Conservation (phyloP, 2,113 vertebrate genomes). For the Scartelaos histophorus region DNA sequence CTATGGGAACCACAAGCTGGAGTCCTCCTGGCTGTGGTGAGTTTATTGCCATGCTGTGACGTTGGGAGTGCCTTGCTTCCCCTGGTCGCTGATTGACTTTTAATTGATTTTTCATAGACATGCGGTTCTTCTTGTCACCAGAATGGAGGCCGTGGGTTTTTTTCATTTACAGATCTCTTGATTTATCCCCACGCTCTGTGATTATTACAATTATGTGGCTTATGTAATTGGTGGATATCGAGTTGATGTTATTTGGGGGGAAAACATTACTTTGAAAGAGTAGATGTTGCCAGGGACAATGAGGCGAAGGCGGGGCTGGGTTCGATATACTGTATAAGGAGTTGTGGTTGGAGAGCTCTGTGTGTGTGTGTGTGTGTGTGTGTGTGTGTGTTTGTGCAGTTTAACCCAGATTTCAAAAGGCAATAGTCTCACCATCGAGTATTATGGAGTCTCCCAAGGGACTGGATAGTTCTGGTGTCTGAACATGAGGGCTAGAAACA, state of each 20-base stretch:
- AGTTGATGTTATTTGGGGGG: conserved; percentile 45
- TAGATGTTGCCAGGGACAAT: conserved; percentile 60
- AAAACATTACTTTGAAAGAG: conserved; percentile 52
- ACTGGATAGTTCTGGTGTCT: neutral
- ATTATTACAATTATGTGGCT: conserved; percentile 72
- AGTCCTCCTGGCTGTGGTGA: conserved; percentile 60
- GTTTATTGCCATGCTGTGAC: conserved; percentile 38
- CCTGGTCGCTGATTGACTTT: conserved; percentile 56
- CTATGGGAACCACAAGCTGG: conserved; percentile 46
- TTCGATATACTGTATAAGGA: conserved; percentile 42
- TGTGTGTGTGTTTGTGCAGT: too few relatives aligned
- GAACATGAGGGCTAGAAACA: too few relatives aligned
- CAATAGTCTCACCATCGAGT: neutral
- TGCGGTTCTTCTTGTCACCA: conserved; percentile 56
- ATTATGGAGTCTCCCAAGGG: neutral
- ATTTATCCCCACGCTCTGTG: conserved; percentile 59
- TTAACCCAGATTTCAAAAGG: neutral
- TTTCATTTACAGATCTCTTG: conserved; percentile 65
- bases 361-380: conserved; percentile 19
- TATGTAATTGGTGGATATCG: conserved; percentile 66
- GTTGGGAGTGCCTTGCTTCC: conserved; percentile 28
- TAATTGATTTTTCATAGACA: conserved; percentile 67
- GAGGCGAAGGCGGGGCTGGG: conserved; percentile 47
- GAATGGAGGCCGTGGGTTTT: conserved; percentile 48
- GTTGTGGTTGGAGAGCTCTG: conserved; percentile 47